Base-by-base conservation (phyloP, 2,888 invertebrate genomes). In the Dorcus parallelipipedus region DNA sequence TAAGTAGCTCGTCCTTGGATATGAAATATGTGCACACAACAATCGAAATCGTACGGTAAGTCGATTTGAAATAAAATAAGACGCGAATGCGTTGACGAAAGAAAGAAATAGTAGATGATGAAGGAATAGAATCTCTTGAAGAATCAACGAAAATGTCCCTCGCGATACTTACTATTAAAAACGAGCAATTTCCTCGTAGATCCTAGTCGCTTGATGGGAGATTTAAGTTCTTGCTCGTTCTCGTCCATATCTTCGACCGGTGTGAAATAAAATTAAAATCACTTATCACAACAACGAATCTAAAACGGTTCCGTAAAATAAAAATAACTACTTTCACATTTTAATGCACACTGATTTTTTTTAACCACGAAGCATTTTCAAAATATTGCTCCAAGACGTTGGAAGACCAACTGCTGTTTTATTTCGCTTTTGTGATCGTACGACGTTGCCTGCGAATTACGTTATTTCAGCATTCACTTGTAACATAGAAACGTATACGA, bases 121-220 rank as follows among this genome's bases (percentile, higher is more conserved):
- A 26, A 26, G 26, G 5, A 26, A 3, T 33, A 33, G 26, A 33
- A 59, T 52, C 56, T 56, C 48, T 55, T 49, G 49, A 33, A 33
- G 26, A 33, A 3, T 20, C 20, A 20, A 20, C 20, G 20, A 20
- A 20, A 33, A 33, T 33, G 26, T 33, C 26, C 26, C 26, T 53
- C 10, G 10, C 17, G 14, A 10, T 52, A 86, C 90, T 89, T 76
- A 90, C 90, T 90, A 77, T 86, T 90, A 71, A 90, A 90, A 59
- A 89, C 86, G 47, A 90, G 83, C 64, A 91, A 82, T 79, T 91
- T 91, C 75, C 91, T 84, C 54, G 90, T 90, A 64, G 91, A 91
- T 71, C 91, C 91, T 64, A 91, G 84, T 61, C 91, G 82, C 77
- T 88, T 88, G 80, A 91, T 90, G 50, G 91, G 90, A 67, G 90